These are phyloP conservation scores for Sigmodon hispidus DNA, from an alignment of 2,113 vertebrate genomes.

Conservation along the genomic window DNA sequence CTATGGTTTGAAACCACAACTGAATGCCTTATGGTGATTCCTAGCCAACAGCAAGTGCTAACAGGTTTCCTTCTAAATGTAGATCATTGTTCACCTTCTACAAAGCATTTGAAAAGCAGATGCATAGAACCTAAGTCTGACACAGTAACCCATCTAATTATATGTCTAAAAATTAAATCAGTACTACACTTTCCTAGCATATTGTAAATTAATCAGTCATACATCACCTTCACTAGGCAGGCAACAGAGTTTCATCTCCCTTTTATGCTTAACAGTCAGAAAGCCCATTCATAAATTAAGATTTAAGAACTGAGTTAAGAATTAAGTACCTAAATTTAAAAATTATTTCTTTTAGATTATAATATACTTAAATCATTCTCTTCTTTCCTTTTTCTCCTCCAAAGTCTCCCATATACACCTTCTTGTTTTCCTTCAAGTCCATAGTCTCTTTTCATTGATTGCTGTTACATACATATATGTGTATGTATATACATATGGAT, in stretches of 20 bases:
- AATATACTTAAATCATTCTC: neutral
- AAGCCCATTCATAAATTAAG: neutral
- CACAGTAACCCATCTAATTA: neutral
- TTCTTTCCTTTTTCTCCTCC: neutral
- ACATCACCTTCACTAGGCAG: neutral
- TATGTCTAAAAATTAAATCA: neutral
- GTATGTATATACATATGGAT: no score
- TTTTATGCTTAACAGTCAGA: slow-evolving; percentile 19
- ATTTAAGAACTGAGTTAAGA: neutral
- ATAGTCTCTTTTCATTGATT: neutral
- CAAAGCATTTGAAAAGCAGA: neutral
- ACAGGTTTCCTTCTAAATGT: neutral
- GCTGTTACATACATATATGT: neutral
- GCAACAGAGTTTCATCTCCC: neutral
- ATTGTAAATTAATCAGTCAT: neutral
- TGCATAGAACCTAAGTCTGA: neutral
- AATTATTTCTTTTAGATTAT: neutral
- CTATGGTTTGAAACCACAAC: slow-evolving; percentile 44
- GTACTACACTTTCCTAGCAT: neutral
- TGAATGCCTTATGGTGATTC: slow-evolving; percentile 4
- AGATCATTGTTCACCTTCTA: slow-evolving; percentile 4
- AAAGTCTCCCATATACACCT: neutral
- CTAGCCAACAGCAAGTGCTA: slow-evolving; percentile 48
- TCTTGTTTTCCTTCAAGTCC: neutral
- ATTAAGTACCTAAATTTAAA: neutral